phyloP scores from a whole-genome alignment of 2,797 vertebrate genomes.

The Rallus crepitans region DNA sequence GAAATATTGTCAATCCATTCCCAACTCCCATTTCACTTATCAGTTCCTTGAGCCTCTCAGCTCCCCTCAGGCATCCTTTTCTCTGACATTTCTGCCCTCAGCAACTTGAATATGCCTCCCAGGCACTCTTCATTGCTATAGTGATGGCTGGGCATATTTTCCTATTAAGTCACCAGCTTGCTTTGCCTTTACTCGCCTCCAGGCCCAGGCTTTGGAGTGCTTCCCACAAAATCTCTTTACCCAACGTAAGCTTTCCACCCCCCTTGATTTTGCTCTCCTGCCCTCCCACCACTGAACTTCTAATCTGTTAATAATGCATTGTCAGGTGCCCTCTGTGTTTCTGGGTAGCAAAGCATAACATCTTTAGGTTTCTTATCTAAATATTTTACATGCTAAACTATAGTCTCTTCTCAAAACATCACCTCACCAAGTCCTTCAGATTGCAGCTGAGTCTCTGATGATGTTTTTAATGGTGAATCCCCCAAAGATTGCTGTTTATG shows the following conservation, averaged over 20 bases:
- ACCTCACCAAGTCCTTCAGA: constrained; percentile 15
- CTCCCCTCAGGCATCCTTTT: constrained; percentile 1
- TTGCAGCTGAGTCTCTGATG: constrained; percentile 18
- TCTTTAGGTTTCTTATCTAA: constrained; percentile 33
- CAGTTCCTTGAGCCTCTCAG: neutral
- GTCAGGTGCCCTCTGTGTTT: neutral
- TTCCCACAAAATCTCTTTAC: constrained; percentile 8
- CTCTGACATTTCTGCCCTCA: constrained; percentile 32
- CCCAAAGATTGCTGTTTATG: constrained; percentile 60
- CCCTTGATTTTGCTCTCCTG: neutral
- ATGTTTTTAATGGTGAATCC: neutral
- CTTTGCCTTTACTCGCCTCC: neutral
- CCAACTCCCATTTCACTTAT: constrained; percentile 9
- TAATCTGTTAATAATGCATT: constrained; percentile 22
- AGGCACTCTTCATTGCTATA: neutral
- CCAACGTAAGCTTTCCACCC: neutral
- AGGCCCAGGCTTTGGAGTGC: neutral
- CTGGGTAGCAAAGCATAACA: neutral
- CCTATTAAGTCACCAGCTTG: neutral
- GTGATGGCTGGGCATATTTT: neutral
- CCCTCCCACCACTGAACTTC: neutral
- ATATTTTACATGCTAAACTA: constrained; percentile 46
- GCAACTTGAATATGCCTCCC: neutral
- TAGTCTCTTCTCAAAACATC: constrained; percentile 13
- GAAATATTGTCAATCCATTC: neutral